These are phyloP conservation scores for Proctacanthus coquilletti DNA, from an alignment of 1,140 invertebrate species.

Conservation along the genomic window DNA sequence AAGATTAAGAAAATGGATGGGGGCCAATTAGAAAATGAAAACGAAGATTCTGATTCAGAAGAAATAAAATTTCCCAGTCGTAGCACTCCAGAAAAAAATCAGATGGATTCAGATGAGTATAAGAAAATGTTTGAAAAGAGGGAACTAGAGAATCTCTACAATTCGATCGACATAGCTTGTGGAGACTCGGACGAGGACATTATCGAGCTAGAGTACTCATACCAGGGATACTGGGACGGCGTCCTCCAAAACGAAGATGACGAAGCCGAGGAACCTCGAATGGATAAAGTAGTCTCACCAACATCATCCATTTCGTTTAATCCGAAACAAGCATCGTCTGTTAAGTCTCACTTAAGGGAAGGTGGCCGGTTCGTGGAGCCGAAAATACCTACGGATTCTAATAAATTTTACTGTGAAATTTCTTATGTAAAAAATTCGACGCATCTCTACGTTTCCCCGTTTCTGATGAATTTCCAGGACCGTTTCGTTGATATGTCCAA, in stretches of 20 bases:
- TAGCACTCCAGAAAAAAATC: neutral
- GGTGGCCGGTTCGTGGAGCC: constrained; percentile 13
- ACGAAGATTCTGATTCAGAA: neutral
- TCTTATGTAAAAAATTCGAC: constrained; percentile 13
- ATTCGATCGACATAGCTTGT: no score
- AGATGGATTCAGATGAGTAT: neutral
- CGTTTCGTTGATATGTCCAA: constrained; percentile 11
- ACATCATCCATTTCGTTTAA: constrained; percentile 2
- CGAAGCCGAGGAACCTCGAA: neutral
- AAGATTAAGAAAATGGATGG: no score
- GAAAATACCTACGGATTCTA: constrained; percentile 14
- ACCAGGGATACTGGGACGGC: neutral
- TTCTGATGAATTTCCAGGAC: constrained; percentile 16
- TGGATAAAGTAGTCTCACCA: no score
- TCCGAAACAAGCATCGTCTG: constrained; percentile 17
- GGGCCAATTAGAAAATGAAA: no score
- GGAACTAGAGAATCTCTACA: no score
- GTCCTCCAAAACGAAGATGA: neutral
- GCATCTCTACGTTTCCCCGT: constrained; percentile 16
- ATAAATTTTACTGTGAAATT: constrained; percentile 15
- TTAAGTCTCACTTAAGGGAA: constrained; percentile 10
- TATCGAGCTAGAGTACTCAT: no score
- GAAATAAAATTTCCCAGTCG: neutral
- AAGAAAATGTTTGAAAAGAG: neutral
- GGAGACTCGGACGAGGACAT: no score